Conservation (phyloP, 2,797 vertebrate genomes). For the Urophycis tenuis region DNA sequence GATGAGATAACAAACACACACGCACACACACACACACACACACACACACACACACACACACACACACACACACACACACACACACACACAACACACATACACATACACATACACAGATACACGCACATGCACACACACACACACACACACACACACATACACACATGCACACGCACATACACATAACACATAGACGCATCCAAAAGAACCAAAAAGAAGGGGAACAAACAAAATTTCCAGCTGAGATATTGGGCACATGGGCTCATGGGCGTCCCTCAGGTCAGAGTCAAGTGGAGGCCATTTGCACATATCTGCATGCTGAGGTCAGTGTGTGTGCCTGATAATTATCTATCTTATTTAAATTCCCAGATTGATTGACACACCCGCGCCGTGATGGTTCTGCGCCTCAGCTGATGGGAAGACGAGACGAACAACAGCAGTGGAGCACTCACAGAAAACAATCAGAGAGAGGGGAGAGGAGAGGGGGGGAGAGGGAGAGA, state of each 20-base stretch:
- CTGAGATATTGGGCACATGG: conserved; percentile 37
- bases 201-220: conserved; percentile 19
- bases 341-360: conserved; percentile 1
- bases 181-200: too few relatives aligned
- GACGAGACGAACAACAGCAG: conserved; percentile 32
- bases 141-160: background rate
- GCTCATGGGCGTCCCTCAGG: conserved; percentile 29
- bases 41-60: background rate
- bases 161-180: conserved; percentile 15
- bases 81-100: conserved; percentile 22
- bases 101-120: conserved; percentile 1
- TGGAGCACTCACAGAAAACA: conserved; percentile 12
- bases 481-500: too few relatives aligned
- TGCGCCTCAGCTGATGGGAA: conserved; percentile 16
- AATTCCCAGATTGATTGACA: conserved; percentile 46
- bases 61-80: conserved; percentile 18
- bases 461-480: background rate
- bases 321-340: background rate
- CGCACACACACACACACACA: conserved; percentile 30
- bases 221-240: conserved; percentile 38
- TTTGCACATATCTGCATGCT: conserved; percentile 12
- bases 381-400: conserved; percentile 46
- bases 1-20: background rate
- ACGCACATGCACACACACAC: conserved; percentile 29
- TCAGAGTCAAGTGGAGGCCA: background rate